phyloP scores from a whole-genome alignment of 2,888 invertebrate species.

The Drosophila sordidula region DNA sequence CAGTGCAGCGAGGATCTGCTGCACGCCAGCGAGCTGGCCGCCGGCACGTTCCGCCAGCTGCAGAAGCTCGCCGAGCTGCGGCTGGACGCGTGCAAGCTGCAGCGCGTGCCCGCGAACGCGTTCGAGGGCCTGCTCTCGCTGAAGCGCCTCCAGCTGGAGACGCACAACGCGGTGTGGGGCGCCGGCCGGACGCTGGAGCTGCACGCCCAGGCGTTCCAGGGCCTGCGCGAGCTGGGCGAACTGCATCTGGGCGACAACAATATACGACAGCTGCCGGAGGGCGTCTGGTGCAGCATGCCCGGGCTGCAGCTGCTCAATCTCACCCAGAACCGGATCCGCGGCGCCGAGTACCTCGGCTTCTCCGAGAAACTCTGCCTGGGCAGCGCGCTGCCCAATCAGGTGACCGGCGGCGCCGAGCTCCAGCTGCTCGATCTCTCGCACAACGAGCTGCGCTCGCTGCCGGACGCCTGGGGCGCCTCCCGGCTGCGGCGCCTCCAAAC shows the following conservation, averaged over 20 bases:
- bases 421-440: constrained; percentile 92
- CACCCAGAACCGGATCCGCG: constrained; percentile 92
- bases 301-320: constrained; percentile 93
- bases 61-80: constrained; percentile 91
- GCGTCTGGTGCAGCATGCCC: constrained; percentile 91
- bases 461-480: constrained; percentile 91
- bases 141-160: constrained; percentile 91
- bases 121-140: constrained; percentile 93
- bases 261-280: constrained; percentile 91
- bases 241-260: constrained; percentile 94
- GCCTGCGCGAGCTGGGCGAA: constrained; percentile 91
- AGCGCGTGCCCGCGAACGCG: constrained; percentile 90
- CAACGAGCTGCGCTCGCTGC: constrained; percentile 90
- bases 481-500: constrained; percentile 92
- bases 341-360: constrained; percentile 91
- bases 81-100: constrained; percentile 92
- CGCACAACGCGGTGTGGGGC: constrained; percentile 93
- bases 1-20: constrained; percentile 92
- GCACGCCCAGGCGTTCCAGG: constrained; percentile 89
- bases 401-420: constrained; percentile 87
- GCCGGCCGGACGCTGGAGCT: constrained; percentile 91
- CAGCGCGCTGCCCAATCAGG: constrained; percentile 86
- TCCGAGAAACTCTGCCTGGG: constrained; percentile 83
- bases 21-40: constrained; percentile 91
- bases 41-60: constrained; percentile 90